Evolutionary conservation across 2,113 vertebrate species (phyloP), one percentile per base, ranked within the genome.

Genomic region (Sinosuthora webbiana): DNA sequence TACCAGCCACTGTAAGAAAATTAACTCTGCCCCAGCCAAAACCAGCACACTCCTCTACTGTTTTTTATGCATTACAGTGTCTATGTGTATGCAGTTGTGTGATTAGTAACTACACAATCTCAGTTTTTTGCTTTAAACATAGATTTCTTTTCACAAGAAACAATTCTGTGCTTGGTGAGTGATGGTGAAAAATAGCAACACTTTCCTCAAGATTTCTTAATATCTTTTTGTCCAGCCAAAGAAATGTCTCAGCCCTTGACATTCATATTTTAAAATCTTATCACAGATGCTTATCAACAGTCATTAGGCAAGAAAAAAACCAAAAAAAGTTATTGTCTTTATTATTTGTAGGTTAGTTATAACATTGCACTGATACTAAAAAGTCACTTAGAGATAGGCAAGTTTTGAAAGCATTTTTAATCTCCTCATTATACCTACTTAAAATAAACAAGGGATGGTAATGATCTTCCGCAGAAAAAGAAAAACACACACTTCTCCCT

Each of bases 281-380:
- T 83, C 97, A 94, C 30, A 47, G 86, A 95, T 97, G 96, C 97
- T 98, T 98, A 98, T 98, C 98, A 98, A 96, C 96, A 98, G 97
- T 98, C 97, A 96, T 98, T 98, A 98, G 79, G 69, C 59, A 89
- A 69, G 77, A 45, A 87, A 88, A 91, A 91, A 91, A 16, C 9
- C 33, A 28, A n/a, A 35, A 27, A n/a, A 22, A 64, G 3, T 18
- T 97, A 96, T 92, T 96, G 92, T 97, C 97, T 97, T 94, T 69
- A 65, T 65, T 2, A 97, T 96, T 20, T 94, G 69, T 95, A 98
- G 92, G 98, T 98, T 98, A 98, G 92, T 95, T 92, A 39, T 80
- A 96, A 90, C 92, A 90, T 95, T 84, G 33, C 94, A 97, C 98
- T 98, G 97, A 98, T 87, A 97, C 96, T 94, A 89, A 94, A 93